phyloP scores from a whole-genome alignment of 2,797 vertebrate genomes.

The Semotilus atromaculatus region DNA sequence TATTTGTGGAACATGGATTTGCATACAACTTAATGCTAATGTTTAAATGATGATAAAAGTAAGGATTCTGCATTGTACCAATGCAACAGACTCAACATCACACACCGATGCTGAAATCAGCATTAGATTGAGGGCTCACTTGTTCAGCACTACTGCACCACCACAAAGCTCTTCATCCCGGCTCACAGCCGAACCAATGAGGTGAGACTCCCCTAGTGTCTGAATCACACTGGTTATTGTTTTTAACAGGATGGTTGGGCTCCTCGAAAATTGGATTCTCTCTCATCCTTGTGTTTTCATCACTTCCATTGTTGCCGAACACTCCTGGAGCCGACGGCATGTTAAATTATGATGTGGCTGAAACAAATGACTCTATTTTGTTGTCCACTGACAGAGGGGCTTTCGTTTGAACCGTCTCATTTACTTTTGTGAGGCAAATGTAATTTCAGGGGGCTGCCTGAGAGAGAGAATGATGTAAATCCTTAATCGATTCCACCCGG shows the following conservation, averaged over 20 bases:
- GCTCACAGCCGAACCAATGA: constrained; percentile 31
- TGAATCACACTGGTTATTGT: constrained; percentile 44
- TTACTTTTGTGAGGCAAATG: constrained; percentile 64
- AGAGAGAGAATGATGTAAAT: constrained; percentile 48
- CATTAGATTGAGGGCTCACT: constrained; percentile 18
- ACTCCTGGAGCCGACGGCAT: constrained; percentile 54
- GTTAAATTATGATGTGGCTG: constrained; percentile 65
- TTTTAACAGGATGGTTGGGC: constrained; percentile 50
- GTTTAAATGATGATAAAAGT: constrained; percentile 5
- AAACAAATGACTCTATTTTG: constrained; percentile 60
- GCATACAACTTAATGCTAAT: constrained; percentile 18
- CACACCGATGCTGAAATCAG: constrained; percentile 1
- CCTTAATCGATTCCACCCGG: constrained; percentile 39
- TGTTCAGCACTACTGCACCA: not conserved
- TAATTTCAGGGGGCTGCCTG: constrained; percentile 57
- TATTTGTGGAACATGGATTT: constrained; percentile 27
- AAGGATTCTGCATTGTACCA: constrained; percentile 9
- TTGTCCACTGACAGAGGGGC: constrained; percentile 56
- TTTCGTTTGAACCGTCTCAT: constrained; percentile 58
- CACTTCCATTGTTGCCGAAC: constrained; percentile 38
- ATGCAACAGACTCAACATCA: too few relatives aligned
- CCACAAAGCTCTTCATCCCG: constrained; percentile 6
- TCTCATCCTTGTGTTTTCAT: constrained; percentile 56
- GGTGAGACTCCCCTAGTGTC: constrained; percentile 44
- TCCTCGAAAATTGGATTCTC: constrained; percentile 57